Conservation (phyloP, 1,140 invertebrate genomes). For the Solenopsis fugax region DNA sequence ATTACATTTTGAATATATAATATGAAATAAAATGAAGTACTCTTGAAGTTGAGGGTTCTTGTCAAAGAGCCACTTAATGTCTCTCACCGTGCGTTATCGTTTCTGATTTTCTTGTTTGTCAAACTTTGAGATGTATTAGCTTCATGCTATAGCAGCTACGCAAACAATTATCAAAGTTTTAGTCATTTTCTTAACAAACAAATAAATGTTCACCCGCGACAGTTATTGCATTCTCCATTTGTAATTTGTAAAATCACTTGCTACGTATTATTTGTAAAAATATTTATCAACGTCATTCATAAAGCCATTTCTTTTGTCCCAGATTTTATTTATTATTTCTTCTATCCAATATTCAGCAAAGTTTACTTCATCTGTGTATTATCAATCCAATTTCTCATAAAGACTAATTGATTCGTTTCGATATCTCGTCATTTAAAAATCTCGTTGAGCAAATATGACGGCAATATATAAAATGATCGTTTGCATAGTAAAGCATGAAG, state of each 20-base stretch:
- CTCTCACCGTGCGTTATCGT: neutral
- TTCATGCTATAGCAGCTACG: neutral
- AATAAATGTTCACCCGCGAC: neutral
- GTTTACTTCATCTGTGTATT: neutral
- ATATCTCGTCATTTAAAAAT: neutral
- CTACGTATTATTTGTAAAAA: neutral
- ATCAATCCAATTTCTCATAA: neutral
- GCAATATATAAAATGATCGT: neutral
- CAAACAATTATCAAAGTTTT: constrained; percentile 22
- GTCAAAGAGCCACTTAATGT: constrained; percentile 34
- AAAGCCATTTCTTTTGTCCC: neutral
- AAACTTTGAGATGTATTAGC: constrained; percentile 30
- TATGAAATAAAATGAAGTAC: constrained; percentile 16
- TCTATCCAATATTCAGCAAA: neutral
- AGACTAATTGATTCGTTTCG: neutral
- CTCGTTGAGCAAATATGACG: neutral
- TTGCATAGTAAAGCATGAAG: neutral
- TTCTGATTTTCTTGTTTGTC: constrained; percentile 8
- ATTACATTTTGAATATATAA: constrained; percentile 35
- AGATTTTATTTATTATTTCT: neutral
- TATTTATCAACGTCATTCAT: constrained; percentile 15
- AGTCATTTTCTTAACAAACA: neutral
- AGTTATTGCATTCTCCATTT: neutral
- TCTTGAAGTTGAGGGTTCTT: neutral
- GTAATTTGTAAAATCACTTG: neutral